phyloP scores from a whole-genome alignment of 2,113 vertebrate genomes.

The Xenotilapia leptura region DNA sequence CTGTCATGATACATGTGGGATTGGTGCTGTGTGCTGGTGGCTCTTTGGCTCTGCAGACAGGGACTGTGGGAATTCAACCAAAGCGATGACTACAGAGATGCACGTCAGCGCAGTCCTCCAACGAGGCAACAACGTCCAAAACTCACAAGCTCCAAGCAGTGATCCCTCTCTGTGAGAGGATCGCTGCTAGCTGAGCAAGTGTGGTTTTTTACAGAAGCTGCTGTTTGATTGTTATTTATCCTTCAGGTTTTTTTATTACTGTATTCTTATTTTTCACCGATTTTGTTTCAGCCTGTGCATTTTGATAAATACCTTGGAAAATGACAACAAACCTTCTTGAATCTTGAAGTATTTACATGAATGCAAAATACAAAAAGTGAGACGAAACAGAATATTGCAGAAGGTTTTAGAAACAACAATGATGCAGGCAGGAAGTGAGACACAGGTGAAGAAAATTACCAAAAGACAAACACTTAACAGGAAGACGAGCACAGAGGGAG shows the following conservation, averaged over 20 bases:
- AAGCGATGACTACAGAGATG: neutral
- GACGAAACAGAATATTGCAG: accelerated
- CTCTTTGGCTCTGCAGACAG: neutral
- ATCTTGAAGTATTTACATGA: neutral
- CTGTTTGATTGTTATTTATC: neutral
- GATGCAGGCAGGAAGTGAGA: neutral
- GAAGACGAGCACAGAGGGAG: neutral
- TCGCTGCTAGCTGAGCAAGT: accelerated
- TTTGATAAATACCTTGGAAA: neutral
- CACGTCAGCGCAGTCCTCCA: neutral
- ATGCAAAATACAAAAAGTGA: neutral
- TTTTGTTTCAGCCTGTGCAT: neutral
- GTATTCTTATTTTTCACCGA: neutral
- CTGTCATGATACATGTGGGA: neutral
- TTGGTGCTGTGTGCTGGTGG: neutral
- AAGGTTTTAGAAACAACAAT: neutral
- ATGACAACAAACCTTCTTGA: neutral
- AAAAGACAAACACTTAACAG: neutral
- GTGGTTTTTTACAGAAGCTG: neutral
- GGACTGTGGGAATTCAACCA: neutral
- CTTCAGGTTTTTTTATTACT: neutral
- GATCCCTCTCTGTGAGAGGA: neutral
- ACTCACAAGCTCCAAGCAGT: neutral
- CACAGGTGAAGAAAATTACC: neutral
- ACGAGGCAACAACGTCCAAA: neutral